Evolutionary conservation across 2,888 invertebrate genomes (phyloP).

Genomic region (Heterodera filipjevi): DNA sequence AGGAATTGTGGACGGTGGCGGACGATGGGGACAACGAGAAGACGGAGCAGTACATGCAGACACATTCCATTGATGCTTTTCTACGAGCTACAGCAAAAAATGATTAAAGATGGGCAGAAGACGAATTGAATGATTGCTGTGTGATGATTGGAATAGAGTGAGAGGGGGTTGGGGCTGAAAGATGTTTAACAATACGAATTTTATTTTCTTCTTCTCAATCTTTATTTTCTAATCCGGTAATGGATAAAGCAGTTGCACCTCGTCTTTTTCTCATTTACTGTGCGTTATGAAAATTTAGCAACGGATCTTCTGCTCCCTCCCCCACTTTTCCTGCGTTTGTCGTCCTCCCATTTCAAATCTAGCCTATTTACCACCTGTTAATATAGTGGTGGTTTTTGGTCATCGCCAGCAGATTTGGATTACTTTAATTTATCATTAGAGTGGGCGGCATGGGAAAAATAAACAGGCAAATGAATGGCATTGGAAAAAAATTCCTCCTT

Average conservation of each 20-base stretch:
- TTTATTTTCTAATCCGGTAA: too few relatives aligned
- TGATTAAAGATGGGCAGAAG: background rate
- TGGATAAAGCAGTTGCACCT: too few relatives aligned
- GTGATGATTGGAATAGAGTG: background rate
- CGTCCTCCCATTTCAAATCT: background rate
- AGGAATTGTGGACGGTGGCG: conserved; percentile 16
- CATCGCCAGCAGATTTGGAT: background rate
- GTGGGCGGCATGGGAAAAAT: background rate
- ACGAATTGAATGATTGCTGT: background rate
- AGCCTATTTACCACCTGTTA: too few relatives aligned
- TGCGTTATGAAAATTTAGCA: too few relatives aligned
- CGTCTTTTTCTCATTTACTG: too few relatives aligned
- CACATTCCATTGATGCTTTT: conserved; percentile 14
- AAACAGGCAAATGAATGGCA: background rate
- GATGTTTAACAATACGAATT: too few relatives aligned
- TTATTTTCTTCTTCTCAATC: too few relatives aligned
- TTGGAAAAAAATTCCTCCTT: background rate
- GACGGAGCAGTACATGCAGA: conserved; percentile 22
- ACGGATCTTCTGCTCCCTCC: too few relatives aligned
- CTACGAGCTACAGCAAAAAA: background rate
- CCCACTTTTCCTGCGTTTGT: too few relatives aligned
- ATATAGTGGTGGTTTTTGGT: background rate
- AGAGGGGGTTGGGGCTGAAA: background rate
- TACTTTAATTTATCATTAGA: background rate
- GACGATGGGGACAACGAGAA: conserved; percentile 6